phyloP scores from a whole-genome alignment of 2,888 invertebrate genomes.

The Tromatobia lineatoria region DNA sequence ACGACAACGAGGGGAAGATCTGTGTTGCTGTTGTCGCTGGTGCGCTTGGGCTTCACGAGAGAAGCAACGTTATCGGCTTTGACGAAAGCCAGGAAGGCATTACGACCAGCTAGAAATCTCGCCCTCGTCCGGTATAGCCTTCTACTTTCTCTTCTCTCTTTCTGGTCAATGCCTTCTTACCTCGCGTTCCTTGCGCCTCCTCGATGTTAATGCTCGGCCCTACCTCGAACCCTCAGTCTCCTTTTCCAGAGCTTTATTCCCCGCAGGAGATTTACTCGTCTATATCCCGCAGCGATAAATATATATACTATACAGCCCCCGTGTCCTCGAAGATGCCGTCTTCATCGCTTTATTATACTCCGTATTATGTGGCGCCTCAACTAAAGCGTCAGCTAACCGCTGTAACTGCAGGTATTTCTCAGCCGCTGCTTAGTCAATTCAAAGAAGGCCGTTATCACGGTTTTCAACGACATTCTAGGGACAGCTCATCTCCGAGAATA shows the following conservation, averaged over 20 bases:
- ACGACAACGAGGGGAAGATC: constrained; percentile 15
- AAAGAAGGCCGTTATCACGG: background rate
- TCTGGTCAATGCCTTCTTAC: constrained; percentile 29
- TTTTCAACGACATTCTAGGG: background rate
- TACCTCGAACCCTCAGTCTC: background rate
- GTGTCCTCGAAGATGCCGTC: constrained; percentile 13
- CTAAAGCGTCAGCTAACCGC: constrained; percentile 27
- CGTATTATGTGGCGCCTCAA: constrained; percentile 20
- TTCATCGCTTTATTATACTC: constrained; percentile 53
- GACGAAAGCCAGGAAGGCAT: constrained; percentile 71
- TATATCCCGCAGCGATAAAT: constrained; percentile 36
- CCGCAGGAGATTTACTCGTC: constrained; percentile 35
- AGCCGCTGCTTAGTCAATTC: background rate
- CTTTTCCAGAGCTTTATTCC: constrained; percentile 37
- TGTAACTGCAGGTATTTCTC: constrained; percentile 4
- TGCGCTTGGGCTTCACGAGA: constrained; percentile 23
- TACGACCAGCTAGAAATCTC: constrained; percentile 52
- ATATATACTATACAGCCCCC: constrained; percentile 5
- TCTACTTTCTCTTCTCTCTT: constrained; percentile 13
- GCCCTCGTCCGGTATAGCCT: constrained; percentile 49
- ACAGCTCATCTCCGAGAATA: background rate
- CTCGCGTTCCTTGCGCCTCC: background rate
- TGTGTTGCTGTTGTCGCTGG: constrained; percentile 34
- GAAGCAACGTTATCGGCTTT: constrained; percentile 69
- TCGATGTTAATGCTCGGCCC: constrained; percentile 30